These are phyloP conservation scores for Chionoecetes opilio DNA, from an alignment of 1,140 invertebrate genomes.

Conservation along the genomic window DNA sequence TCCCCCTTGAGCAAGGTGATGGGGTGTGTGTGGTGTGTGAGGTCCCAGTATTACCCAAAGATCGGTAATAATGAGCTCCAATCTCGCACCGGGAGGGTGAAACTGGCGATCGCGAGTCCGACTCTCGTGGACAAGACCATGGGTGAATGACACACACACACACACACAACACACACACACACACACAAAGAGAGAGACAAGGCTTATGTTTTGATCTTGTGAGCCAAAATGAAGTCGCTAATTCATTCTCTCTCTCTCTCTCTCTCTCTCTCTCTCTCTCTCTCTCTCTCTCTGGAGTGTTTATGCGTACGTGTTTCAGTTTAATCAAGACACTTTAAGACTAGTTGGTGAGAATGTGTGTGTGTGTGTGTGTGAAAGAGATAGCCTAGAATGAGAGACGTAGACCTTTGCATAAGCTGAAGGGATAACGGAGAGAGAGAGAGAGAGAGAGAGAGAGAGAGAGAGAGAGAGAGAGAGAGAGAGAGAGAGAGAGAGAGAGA, in stretches of 20 bases:
- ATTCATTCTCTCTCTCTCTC: neutral
- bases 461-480: neutral
- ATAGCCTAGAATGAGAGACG: neutral
- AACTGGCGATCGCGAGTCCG: too few species aligned
- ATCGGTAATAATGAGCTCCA: too few species aligned
- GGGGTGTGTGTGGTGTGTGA: too few species aligned
- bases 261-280: conserved; percentile 27
- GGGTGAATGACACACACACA: conserved; percentile 10
- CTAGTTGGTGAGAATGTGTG: too few species aligned
- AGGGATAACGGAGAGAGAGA: neutral
- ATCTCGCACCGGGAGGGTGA: too few species aligned
- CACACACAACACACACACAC: conserved; percentile 11
- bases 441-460: conserved; percentile 24
- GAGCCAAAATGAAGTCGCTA: neutral
- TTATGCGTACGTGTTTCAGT: neutral
- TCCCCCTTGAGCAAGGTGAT: too few species aligned
- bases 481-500: too few species aligned
- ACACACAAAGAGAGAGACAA: neutral
- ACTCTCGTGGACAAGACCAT: too few species aligned
- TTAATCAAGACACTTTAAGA: neutral
- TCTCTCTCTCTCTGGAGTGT: neutral
- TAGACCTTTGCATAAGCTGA: neutral
- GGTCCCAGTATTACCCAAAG: too few species aligned
- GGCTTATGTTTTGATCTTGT: neutral
- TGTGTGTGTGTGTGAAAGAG: neutral